These are phyloP conservation scores for Coptotermes formosanus DNA, from an alignment of 1,140 invertebrate species.

Conservation along the genomic window DNA sequence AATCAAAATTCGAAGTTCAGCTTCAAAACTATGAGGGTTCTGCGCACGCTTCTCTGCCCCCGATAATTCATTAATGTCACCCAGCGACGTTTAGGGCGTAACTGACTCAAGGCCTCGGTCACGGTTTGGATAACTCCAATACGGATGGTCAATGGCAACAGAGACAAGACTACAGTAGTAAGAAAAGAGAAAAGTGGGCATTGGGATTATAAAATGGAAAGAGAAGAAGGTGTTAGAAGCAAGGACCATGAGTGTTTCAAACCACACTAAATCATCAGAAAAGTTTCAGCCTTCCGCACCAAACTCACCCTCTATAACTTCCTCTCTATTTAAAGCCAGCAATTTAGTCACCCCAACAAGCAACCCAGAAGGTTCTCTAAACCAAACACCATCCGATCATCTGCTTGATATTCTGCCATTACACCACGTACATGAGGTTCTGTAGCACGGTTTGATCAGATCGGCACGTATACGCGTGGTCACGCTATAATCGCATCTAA, in stretches of 20 bases:
- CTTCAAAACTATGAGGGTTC: too few species aligned
- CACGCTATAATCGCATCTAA: constrained; percentile 1
- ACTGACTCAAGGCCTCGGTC: too few species aligned
- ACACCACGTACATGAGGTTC: too few species aligned
- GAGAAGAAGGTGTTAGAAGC: neutral
- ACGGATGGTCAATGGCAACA: neutral
- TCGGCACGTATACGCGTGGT: constrained; percentile 23
- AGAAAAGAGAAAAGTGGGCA: too few species aligned
- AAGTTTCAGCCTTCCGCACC: neutral
- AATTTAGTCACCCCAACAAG: neutral
- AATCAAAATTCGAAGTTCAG: too few species aligned
- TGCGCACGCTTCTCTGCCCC: too few species aligned
- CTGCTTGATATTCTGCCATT: neutral
- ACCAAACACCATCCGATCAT: constrained; percentile 8
- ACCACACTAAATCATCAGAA: neutral
- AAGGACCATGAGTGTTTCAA: neutral
- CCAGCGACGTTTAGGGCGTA: too few species aligned
- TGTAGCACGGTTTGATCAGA: neutral
- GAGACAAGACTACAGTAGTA: neutral
- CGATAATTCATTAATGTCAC: too few species aligned
- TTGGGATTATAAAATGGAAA: neutral
- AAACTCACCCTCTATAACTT: neutral
- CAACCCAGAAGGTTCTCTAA: neutral
- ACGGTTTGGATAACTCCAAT: neutral
- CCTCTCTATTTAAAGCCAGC: neutral